Percentiles rank a stretch among this genome's conserved stretches.
Evolutionary conservation across 2,113 vertebrate genomes (phyloP).

Genomic region (Cichladusa arquata): DNA sequence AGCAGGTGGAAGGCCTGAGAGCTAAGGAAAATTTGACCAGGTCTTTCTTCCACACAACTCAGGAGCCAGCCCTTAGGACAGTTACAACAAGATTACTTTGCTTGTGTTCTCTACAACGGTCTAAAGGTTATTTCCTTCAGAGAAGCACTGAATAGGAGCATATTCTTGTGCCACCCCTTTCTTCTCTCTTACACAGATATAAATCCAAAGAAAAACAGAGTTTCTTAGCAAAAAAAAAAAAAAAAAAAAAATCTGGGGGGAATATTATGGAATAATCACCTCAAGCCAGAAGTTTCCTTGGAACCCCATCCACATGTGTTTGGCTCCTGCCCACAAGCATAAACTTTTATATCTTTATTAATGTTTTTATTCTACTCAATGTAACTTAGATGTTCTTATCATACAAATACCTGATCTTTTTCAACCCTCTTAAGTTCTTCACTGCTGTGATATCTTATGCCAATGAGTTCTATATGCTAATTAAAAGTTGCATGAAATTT

Average conservation of each 20-base stretch:
- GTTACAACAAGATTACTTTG: neutral
- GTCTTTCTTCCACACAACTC: neutral
- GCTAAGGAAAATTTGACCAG: neutral
- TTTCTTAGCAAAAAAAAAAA: neutral
- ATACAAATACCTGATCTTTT: neutral
- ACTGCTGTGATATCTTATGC: neutral
- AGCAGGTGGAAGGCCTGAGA: neutral
- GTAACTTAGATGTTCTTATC: neutral
- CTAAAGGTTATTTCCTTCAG: neutral
- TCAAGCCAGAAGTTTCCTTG: neutral
- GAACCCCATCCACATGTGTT: neutral
- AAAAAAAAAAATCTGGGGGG: neutral
- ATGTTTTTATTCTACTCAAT: neutral
- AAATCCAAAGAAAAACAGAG: neutral
- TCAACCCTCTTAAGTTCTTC: neutral
- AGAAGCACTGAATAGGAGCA: neutral
- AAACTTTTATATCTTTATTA: neutral
- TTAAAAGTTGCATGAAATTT: neutral
- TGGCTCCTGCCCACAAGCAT: neutral
- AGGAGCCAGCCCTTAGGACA: neutral
- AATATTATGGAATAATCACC: neutral
- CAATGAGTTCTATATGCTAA: neutral
- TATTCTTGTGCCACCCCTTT: neutral
- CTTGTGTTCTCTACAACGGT: neutral
- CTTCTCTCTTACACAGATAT: neutral